Conservation (phyloP, 1,140 invertebrate species). For the Cardiocondyla obscurior region DNA sequence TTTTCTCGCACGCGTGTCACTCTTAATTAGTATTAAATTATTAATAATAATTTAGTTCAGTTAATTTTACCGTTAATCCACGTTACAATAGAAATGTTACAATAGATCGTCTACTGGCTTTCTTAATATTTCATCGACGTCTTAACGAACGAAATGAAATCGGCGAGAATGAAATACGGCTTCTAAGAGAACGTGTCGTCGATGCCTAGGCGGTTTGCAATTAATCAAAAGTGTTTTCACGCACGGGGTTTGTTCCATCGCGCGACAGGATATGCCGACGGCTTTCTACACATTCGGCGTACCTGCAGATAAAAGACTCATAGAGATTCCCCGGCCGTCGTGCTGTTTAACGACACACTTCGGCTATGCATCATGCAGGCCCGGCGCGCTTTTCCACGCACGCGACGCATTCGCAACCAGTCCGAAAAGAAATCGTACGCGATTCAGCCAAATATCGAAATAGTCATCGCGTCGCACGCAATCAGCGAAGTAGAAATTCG, state of each 20-base stretch:
- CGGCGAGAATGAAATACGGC: background rate
- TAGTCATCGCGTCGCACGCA: background rate
- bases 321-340: conserved; percentile 7
- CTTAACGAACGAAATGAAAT: too few species aligned
- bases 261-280: background rate
- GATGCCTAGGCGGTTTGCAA: background rate
- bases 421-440: background rate
- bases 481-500: background rate
- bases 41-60: too few species aligned
- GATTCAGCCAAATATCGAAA: conserved; percentile 1
- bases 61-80: too few species aligned
- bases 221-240: background rate
- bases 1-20: too few species aligned
- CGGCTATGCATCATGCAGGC: background rate
- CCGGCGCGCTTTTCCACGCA: background rate
- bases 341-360: background rate
- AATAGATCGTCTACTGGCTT: too few species aligned
- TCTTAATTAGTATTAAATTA: too few species aligned
- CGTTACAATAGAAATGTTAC: too few species aligned
- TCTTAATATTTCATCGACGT: too few species aligned
- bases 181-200: background rate
- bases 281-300: conserved; percentile 8
- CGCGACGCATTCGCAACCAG: conserved; percentile 20
- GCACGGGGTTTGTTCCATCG: background rate
- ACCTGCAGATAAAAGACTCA: background rate